Percentiles rank a stretch among this genome's conserved stretches.
These are phyloP conservation scores for Rhinoderma darwinii DNA, from an alignment of 2,113 vertebrate species.

Conservation along the genomic window DNA sequence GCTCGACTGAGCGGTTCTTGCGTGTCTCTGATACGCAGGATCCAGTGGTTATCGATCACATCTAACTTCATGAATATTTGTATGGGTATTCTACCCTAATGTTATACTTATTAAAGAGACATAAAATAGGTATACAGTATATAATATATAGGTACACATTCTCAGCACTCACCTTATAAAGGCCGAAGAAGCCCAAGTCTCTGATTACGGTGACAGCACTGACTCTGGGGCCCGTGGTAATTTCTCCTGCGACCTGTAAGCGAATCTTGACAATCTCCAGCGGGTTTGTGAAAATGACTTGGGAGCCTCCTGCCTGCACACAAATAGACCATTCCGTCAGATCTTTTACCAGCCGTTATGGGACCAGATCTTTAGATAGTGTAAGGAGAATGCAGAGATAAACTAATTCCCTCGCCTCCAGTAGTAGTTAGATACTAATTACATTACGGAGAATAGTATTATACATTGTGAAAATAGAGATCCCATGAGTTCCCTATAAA, in stretches of 20 bases:
- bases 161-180: slow-evolving; percentile 78
- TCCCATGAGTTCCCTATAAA: not conserved
- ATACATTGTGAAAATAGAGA: not conserved
- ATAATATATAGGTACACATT: slow-evolving; percentile 64
- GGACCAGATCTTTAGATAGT: slow-evolving; percentile 11
- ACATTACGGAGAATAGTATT: not conserved
- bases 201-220: slow-evolving; percentile 79
- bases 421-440: not conserved
- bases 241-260: slow-evolving; percentile 94
- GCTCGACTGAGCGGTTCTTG: too few relatives aligned
- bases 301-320: slow-evolving; percentile 81
- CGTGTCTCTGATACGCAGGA: too few relatives aligned
- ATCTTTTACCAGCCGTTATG: slow-evolving; percentile 24
- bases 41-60: too few relatives aligned
- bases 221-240: slow-evolving; percentile 82
- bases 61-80: too few relatives aligned
- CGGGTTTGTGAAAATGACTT: slow-evolving; percentile 85
- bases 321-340: slow-evolving; percentile 44
- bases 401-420: slow-evolving; percentile 13
- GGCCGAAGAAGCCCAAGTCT: slow-evolving; percentile 80
- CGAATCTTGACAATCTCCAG: slow-evolving; percentile 97
- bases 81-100: too few relatives aligned
- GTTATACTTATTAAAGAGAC: not conserved
- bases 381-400: not conserved
- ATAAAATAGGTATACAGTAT: not conserved